Evolutionary conservation across 2,797 vertebrate species (phyloP), one percentile per base, ranked within the genome.

Genomic region (Sparus aurata): DNA sequence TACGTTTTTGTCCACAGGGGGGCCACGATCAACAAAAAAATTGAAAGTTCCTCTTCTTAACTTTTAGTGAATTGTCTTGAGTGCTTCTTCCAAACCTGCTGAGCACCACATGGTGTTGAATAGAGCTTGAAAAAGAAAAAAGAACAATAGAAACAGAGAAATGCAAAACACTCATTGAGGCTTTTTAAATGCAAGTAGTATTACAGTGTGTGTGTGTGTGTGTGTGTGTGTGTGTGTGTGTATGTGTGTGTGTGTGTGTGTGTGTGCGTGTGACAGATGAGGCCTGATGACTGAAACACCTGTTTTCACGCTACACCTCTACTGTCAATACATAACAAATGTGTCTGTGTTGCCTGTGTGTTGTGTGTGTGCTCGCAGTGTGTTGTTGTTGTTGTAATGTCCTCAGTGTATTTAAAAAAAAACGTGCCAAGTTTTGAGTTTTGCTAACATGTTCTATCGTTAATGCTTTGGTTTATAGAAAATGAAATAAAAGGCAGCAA

Each of bases 301-400:
- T 83, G 75, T 74, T 69, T 73, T 69, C 43, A 68, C 77, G 22
- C 41, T n/a, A 10, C 11, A 46, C 43, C 62, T 55, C 68, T 18
- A 38, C 79, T 68, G 63, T 63, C 57, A 58, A 46, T 57, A 53
- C 20, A 58, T 17, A 58, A 58, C 52, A 64, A 46, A 38, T 75
- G 57, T 66, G 45, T 5, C 17, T 2, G 23, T 70, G 69, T 27
- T 60, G 50, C 5, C 17, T 30, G 38, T 61, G 54, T 45, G n/a
- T 34, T 1, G 20, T 25, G 25, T 17, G 13, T 74, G 22, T 41
- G 16, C 22, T 20, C 11, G 16, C 55, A 47, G 47, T 59, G 47
- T 18, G 0, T 12, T 27, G 5, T 16, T 27, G 5, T 16, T 22
- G 53, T n/a, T n/a, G 22, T 46, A 52, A 45, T 13, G 6, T 18